These are phyloP conservation scores for Phaonia tiefii DNA, from an alignment of 2,888 invertebrate genomes.

Conservation along the genomic window DNA sequence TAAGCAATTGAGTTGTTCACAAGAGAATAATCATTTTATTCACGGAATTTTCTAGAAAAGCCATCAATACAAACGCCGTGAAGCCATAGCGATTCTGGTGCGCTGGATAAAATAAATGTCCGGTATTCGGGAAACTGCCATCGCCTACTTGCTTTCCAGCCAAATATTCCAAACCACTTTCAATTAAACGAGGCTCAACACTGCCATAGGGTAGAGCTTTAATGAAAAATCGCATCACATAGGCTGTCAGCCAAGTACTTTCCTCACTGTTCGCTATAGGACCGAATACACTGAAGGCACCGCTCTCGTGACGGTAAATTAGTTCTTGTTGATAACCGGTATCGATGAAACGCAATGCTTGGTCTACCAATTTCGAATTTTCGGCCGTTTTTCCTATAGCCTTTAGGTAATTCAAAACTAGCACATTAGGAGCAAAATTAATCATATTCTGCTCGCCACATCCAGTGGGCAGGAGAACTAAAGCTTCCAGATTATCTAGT, in stretches of 20 bases:
- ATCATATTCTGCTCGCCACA: conserved; percentile 88
- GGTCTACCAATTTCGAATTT: conserved; percentile 71
- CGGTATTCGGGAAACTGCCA: conserved; percentile 70
- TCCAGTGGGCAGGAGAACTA: conserved; percentile 84
- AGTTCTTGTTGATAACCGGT: conserved; percentile 88
- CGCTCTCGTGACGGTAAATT: conserved; percentile 85
- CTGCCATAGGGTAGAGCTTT: conserved; percentile 86
- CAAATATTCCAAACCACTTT: conserved; percentile 44
- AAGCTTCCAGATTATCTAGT: conserved; percentile 82
- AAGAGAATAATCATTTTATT: background rate
- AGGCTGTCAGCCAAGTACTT: conserved; percentile 91
- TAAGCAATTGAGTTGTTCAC: too few relatives aligned
- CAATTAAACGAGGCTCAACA: conserved; percentile 76
- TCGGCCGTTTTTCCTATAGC: conserved; percentile 79
- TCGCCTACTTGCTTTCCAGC: conserved; percentile 10
- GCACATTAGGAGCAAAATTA: conserved; percentile 84
- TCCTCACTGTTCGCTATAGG: conserved; percentile 80
- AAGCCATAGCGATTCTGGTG: conserved; percentile 85
- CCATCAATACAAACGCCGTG: conserved; percentile 88
- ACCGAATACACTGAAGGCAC: conserved; percentile 90
- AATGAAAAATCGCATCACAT: conserved; percentile 88
- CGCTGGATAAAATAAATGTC: conserved; percentile 83
- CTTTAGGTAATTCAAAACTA: conserved; percentile 84
- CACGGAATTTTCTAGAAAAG: conserved; percentile 85
- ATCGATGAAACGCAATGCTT: conserved; percentile 78